phyloP scores from a whole-genome alignment of 2,888 invertebrate species.

The Ectropis crepuscularia region DNA sequence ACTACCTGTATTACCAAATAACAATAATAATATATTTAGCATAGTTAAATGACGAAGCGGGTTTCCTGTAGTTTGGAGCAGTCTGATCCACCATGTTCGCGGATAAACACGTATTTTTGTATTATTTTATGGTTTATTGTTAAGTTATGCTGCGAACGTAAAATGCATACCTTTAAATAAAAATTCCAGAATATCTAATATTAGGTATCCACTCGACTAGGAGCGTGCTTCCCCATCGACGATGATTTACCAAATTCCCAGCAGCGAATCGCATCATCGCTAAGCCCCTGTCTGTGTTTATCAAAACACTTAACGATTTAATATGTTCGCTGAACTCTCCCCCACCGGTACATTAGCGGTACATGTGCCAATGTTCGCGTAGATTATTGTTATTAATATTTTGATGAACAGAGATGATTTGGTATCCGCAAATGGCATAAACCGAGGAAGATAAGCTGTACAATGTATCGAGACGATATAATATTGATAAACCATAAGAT shows the following conservation, averaged over 20 bases:
- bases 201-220: slow-evolving; percentile 21
- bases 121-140: too few species aligned
- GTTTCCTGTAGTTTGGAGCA: too few species aligned
- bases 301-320: slow-evolving; percentile 84
- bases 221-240: slow-evolving; percentile 65
- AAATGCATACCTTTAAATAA: too few species aligned
- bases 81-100: too few species aligned
- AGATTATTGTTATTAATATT: slow-evolving; percentile 59
- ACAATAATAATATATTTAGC: too few species aligned
- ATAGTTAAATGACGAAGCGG: too few species aligned
- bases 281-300: slow-evolving; percentile 80
- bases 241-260: slow-evolving; percentile 75
- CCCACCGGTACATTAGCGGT: slow-evolving; percentile 56
- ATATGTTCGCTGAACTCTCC: slow-evolving; percentile 78
- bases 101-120: too few species aligned
- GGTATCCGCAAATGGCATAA: slow-evolving; percentile 34
- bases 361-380: slow-evolving; percentile 61
- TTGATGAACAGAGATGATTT: slow-evolving; percentile 29
- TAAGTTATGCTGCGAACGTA: too few species aligned
- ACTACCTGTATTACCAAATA: too few species aligned
- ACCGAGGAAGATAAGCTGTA: slow-evolving; percentile 18
- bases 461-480: too few species aligned
- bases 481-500: too few species aligned
- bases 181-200: slow-evolving; percentile 1
- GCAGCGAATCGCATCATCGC: slow-evolving; percentile 72